phyloP scores from a whole-genome alignment of 2,797 vertebrate species.

The Danio kyathit region DNA sequence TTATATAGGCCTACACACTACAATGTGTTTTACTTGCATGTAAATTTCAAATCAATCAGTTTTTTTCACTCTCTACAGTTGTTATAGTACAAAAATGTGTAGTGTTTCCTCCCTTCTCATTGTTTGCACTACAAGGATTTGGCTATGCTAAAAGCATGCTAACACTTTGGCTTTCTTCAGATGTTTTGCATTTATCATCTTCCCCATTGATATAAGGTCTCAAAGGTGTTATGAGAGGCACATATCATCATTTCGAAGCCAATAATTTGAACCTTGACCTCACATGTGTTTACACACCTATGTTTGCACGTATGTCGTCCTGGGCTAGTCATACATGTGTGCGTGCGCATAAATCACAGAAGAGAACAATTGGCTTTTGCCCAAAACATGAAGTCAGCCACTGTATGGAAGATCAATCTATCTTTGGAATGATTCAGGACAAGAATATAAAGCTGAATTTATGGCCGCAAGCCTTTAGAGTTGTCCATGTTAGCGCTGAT shows the following conservation, averaged over 20 bases:
- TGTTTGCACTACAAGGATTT: neutral
- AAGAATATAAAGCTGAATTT: constrained; percentile 47
- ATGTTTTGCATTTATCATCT: constrained; percentile 28
- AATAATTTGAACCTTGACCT: constrained; percentile 16
- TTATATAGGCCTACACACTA: neutral
- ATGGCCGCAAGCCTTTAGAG: constrained; percentile 50
- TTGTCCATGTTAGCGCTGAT: constrained; percentile 53
- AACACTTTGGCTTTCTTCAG: constrained; percentile 17
- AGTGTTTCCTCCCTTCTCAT: constrained; percentile 35
- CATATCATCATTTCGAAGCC: constrained; percentile 7
- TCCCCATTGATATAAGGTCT: constrained; percentile 35
- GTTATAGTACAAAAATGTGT: constrained; percentile 19
- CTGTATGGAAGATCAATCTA: constrained; percentile 25
- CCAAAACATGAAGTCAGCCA: constrained; percentile 41
- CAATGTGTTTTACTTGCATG: neutral
- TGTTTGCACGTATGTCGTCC: neutral
- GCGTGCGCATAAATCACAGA: constrained; percentile 14
- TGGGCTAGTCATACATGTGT: constrained; percentile 1
- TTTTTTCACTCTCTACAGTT: constrained; percentile 47
- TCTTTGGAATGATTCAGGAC: constrained; percentile 41
- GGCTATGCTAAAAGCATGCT: neutral
- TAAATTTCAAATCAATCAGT: constrained; percentile 20
- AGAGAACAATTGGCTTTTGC: constrained; percentile 1
- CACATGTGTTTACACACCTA: constrained; percentile 5
- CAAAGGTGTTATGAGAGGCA: constrained; percentile 6